phyloP scores from a whole-genome alignment of 2,113 vertebrate genomes.

The Lamprotornis superbus region DNA sequence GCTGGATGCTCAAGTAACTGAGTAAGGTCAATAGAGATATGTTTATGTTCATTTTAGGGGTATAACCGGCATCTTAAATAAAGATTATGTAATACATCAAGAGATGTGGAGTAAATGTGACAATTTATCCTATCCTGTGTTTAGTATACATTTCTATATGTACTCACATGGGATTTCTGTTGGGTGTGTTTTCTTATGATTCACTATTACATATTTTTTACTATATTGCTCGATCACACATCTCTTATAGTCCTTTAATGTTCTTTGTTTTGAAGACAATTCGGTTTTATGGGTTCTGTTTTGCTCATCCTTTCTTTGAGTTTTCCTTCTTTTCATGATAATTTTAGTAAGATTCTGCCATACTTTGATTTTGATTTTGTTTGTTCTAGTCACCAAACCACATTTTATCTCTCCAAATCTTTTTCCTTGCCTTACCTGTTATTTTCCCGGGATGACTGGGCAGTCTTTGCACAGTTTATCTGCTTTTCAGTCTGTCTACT shows the following conservation, averaged over 20 bases:
- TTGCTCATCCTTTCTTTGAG: background rate
- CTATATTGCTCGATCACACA: background rate
- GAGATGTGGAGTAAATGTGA: background rate
- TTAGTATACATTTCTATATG: background rate
- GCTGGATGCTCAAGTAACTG: background rate
- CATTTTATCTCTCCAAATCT: background rate
- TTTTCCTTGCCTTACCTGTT: background rate
- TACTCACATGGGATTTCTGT: background rate
- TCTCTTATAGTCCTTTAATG: background rate
- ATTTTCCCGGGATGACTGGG: background rate
- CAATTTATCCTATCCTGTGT: background rate
- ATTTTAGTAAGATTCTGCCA: background rate
- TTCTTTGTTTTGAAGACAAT: background rate
- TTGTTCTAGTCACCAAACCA: background rate
- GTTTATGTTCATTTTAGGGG: background rate
- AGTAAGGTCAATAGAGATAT: background rate
- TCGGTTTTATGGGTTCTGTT: background rate
- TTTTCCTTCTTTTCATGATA: background rate
- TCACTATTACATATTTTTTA: background rate
- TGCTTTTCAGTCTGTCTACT: background rate
- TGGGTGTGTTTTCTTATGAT: background rate
- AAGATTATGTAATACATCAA: background rate
- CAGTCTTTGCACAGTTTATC: background rate
- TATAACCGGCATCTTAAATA: background rate
- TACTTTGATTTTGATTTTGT: background rate